phyloP scores from a whole-genome alignment of 1,140 invertebrate genomes.

The Bombus sylvicola region DNA sequence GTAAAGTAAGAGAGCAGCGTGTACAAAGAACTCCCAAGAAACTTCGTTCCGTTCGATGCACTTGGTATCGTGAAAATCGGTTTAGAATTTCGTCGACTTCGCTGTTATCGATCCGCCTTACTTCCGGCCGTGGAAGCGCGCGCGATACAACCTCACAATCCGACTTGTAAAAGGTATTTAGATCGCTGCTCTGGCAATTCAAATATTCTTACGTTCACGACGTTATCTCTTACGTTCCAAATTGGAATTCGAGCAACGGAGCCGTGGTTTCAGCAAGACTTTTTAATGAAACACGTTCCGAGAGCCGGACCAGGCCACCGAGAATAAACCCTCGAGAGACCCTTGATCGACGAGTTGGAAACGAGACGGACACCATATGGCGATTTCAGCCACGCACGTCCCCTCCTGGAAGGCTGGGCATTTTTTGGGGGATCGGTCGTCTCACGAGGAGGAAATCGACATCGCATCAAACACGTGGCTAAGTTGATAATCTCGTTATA shows the following conservation, averaged over 20 bases:
- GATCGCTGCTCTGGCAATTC: constrained; percentile 16
- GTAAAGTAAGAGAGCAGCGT: background rate
- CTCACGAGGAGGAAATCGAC: background rate
- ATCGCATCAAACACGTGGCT: background rate
- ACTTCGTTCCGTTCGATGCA: background rate
- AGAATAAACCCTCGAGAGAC: background rate
- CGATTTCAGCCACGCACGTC: background rate
- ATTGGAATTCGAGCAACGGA: too few relatives aligned
- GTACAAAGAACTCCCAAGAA: background rate
- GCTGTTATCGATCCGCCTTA: background rate
- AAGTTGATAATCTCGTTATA: background rate
- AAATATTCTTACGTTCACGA: constrained; percentile 20
- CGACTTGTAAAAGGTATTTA: background rate
- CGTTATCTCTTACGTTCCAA: constrained; percentile 5
- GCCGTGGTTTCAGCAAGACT: background rate
- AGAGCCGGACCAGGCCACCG: background rate
- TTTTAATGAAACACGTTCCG: background rate
- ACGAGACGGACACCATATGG: constrained; percentile 34
- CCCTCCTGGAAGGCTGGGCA: background rate
- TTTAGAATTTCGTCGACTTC: background rate
- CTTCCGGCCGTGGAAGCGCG: background rate
- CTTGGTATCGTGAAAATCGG: background rate
- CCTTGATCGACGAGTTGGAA: constrained; percentile 17
- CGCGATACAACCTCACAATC: background rate
- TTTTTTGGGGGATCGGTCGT: background rate